These are phyloP conservation scores for Muscicapa comitata DNA, from an alignment of 2,797 vertebrate genomes.

Conservation along the genomic window DNA sequence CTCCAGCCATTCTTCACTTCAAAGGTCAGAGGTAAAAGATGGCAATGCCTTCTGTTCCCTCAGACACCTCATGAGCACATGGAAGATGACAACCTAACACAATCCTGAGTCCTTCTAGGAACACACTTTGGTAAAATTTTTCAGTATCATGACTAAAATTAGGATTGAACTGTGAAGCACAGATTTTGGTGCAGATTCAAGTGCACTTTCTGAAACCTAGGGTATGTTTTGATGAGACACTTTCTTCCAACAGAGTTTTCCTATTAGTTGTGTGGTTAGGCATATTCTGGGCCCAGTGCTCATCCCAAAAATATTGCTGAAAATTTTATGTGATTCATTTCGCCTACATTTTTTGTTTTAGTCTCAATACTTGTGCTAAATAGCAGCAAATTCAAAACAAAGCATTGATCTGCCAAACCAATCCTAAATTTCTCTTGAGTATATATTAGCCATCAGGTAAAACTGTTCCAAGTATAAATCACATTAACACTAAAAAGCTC, in stretches of 20 bases:
- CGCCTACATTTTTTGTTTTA: not conserved
- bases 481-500: not conserved
- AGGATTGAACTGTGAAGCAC: not conserved
- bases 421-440: not conserved
- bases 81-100: not conserved
- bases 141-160: not conserved
- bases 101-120: not conserved
- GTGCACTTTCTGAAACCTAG: not conserved
- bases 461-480: not conserved
- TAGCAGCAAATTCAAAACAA: not conserved
- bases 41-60: not conserved
- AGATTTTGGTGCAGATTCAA: not conserved
- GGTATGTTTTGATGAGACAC: not conserved
- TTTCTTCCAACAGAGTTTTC: not conserved
- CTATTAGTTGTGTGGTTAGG: not conserved
- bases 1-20: not conserved
- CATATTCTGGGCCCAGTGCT: not conserved
- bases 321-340: not conserved
- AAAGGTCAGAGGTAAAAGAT: not conserved
- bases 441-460: conserved; percentile 12
- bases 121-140: not conserved
- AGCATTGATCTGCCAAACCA: not conserved
- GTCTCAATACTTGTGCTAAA: not conserved
- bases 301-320: not conserved
- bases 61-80: not conserved